These are phyloP conservation scores for Myzus persicae DNA, from an alignment of 1,140 invertebrate species.

Conservation along the genomic window DNA sequence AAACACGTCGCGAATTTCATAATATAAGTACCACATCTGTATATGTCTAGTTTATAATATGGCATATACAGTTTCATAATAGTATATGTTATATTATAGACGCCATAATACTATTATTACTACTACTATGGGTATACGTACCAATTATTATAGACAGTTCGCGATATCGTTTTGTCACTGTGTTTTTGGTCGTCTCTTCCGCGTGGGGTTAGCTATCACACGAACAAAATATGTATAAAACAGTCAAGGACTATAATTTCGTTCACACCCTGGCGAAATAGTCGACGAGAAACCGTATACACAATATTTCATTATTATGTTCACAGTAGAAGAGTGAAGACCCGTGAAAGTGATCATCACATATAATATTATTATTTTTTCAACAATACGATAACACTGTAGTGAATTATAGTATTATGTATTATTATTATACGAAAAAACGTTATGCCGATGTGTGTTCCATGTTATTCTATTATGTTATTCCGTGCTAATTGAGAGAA, in stretches of 20 bases:
- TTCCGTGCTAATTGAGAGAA: neutral
- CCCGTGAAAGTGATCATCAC: slow-evolving; percentile 1
- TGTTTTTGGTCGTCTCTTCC: neutral
- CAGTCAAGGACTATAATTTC: neutral
- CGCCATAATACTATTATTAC: neutral
- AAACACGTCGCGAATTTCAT: neutral
- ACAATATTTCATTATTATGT: neutral
- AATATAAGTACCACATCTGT: neutral
- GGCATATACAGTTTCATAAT: neutral
- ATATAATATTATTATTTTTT: neutral
- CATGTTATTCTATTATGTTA: neutral
- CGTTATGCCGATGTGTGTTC: neutral
- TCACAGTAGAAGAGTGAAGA: neutral
- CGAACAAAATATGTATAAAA: neutral
- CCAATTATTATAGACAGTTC: neutral
- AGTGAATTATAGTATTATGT: neutral
- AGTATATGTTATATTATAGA: too few relatives aligned
- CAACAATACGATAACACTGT: neutral
- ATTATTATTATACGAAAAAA: neutral
- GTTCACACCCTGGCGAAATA: neutral
- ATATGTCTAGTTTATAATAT: neutral
- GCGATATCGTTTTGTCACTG: neutral
- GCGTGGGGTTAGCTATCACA: neutral
- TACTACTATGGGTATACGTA: neutral
- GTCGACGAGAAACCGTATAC: too few relatives aligned